Percentiles rank a stretch among this genome's conserved stretches.
Evolutionary conservation across 1,140 invertebrate genomes (phyloP).

Genomic region (Hylaeus anthracinus): DNA sequence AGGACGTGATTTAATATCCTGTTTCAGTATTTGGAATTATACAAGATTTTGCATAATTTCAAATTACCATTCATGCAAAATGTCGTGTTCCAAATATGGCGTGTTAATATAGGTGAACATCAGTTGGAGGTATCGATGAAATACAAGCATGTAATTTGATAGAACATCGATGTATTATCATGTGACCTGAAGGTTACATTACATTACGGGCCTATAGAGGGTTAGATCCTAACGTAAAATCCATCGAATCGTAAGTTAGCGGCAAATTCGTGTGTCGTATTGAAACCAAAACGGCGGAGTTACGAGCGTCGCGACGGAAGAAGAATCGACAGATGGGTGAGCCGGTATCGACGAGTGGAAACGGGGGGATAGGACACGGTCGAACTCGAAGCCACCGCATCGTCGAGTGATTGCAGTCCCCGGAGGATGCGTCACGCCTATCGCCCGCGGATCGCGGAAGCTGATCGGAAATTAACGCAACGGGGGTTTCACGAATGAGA

Average conservation of each 20-base stretch:
- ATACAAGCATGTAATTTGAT: too few species aligned
- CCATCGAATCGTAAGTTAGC: not conserved
- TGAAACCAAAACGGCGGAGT: not conserved
- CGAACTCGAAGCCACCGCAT: not conserved
- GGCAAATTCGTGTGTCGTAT: not conserved
- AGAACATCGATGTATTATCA: too few species aligned
- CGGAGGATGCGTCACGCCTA: not conserved
- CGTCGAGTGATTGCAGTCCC: not conserved
- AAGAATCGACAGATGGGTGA: not conserved
- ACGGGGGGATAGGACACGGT: not conserved
- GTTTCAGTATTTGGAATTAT: too few species aligned
- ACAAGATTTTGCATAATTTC: too few species aligned
- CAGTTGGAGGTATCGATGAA: too few species aligned
- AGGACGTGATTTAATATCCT: too few species aligned
- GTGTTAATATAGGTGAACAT: too few species aligned
- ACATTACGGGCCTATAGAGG: too few species aligned
- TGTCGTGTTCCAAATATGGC: too few species aligned
- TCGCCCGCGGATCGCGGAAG: slow-evolving; percentile 8
- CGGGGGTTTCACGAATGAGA: not conserved
- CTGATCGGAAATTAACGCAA: slow-evolving; percentile 28
- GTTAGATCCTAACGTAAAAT: too few species aligned
- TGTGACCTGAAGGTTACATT: too few species aligned
- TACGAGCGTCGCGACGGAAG: not conserved
- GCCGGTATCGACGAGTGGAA: not conserved
- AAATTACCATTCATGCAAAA: too few species aligned